phyloP scores from a whole-genome alignment of 2,888 invertebrate genomes.

The Polylopha cassiicola region DNA sequence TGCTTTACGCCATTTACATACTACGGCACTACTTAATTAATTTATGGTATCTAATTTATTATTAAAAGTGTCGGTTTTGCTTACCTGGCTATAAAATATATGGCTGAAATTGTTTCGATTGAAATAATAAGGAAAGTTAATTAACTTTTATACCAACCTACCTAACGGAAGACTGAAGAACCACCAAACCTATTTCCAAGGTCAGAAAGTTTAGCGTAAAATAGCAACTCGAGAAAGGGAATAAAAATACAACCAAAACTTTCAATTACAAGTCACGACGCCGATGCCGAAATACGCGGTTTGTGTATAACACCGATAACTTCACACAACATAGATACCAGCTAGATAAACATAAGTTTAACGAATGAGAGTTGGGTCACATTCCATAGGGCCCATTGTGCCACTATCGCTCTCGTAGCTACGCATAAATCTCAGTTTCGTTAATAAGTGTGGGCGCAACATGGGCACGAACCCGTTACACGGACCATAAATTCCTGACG shows the following conservation, averaged over 20 bases:
- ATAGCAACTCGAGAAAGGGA: no score
- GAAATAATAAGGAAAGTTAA: no score
- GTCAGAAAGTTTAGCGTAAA: no score
- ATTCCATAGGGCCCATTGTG: constrained; percentile 68
- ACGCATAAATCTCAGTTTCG: constrained; percentile 69
- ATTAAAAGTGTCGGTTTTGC: no score
- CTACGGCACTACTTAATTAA: no score
- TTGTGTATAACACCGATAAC: background rate
- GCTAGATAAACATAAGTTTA: constrained; percentile 28
- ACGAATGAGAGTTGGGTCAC: constrained; percentile 53
- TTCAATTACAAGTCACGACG: no score
- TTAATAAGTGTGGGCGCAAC: constrained; percentile 71
- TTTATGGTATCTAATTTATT: constrained; percentile 2
- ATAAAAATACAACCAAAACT: no score
- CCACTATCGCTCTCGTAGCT: constrained; percentile 56
- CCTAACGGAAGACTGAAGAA: no score
- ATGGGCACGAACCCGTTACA: constrained; percentile 56
- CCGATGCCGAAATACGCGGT: constrained; percentile 1
- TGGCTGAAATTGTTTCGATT: no score
- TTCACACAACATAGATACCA: constrained; percentile 12
- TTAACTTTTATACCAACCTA: no score
- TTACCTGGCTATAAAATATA: no score
- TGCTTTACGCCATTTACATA: background rate
- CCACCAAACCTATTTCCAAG: no score
- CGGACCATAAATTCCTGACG: constrained; percentile 42